Percentiles rank a stretch among this genome's conserved stretches.
phyloP scores from a whole-genome alignment of 92 coral and sea anemone genomes.

The Porites lobata region DNA sequence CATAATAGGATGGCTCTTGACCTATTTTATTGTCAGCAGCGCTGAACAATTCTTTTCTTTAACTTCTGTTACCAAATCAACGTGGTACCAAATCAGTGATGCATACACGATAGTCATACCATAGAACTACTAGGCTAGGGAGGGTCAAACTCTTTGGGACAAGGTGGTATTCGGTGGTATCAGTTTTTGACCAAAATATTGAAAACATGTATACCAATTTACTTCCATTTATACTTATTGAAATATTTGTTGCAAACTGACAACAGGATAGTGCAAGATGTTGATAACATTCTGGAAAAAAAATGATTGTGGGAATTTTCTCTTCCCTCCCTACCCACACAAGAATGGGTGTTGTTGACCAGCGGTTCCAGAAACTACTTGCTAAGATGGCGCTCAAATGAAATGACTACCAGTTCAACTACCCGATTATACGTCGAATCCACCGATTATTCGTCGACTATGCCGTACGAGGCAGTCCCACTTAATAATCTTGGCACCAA shows the following conservation, averaged over 20 bases:
- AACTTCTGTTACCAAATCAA: too few species aligned
- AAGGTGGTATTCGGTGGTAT: neutral
- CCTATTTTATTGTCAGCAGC: too few species aligned
- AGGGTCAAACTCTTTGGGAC: neutral
- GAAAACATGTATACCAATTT: too few species aligned
- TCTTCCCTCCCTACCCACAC: neutral
- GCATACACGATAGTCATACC: neutral
- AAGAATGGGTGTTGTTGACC: neutral
- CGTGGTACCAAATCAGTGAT: neutral
- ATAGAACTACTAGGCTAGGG: neutral
- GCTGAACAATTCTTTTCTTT: too few species aligned
- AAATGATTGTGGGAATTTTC: neutral
- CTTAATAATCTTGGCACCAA: conserved; percentile 56
- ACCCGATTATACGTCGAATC: conserved; percentile 49
- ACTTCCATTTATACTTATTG: too few species aligned
- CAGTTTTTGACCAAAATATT: neutral
- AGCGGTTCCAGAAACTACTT: conserved; percentile 31
- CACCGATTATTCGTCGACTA: conserved; percentile 53
- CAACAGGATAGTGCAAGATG: too few species aligned
- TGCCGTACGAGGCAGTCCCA: conserved; percentile 89
- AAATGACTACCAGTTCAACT: conserved; percentile 30
- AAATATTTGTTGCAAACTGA: too few species aligned
- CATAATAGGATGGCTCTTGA: too few species aligned
- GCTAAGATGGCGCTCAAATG: conserved; percentile 24
- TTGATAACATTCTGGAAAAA: too few species aligned